These are phyloP conservation scores for Spicauda simplicius DNA, from an alignment of 2,888 invertebrate species.

Conservation along the genomic window DNA sequence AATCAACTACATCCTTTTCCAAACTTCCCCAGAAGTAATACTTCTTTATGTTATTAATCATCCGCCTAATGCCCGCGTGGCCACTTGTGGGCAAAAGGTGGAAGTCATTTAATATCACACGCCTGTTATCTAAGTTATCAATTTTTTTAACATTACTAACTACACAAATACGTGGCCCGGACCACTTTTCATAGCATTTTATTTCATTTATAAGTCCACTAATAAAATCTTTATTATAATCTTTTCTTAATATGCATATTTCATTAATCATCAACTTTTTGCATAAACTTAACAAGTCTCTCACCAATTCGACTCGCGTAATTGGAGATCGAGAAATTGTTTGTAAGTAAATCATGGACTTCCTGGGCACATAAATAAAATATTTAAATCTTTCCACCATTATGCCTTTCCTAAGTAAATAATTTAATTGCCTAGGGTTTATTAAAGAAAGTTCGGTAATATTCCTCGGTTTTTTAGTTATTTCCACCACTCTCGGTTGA, in stretches of 20 bases:
- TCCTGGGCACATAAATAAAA: neutral
- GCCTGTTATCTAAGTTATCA: constrained; percentile 22
- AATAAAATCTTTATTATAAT: constrained; percentile 11
- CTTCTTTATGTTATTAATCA: constrained; percentile 35
- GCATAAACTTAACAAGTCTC: neutral
- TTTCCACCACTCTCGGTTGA: constrained; percentile 14
- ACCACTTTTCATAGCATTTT: neutral
- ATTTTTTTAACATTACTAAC: constrained; percentile 28
- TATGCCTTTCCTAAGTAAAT: constrained; percentile 2
- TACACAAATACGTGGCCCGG: constrained; percentile 22
- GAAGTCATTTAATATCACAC: constrained; percentile 36
- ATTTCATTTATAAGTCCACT: neutral
- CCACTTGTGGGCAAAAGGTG: constrained; percentile 38
- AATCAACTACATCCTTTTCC: constrained; percentile 38
- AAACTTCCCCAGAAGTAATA: constrained; percentile 32
- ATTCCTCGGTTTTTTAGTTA: constrained; percentile 12
- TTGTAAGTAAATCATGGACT: constrained; percentile 2
- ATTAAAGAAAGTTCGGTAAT: constrained; percentile 9
- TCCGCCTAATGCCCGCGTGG: constrained; percentile 35
- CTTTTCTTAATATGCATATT: neutral
- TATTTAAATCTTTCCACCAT: constrained; percentile 4
- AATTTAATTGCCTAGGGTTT: constrained; percentile 12
- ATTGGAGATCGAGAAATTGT: constrained; percentile 5
- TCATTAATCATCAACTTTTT: neutral
- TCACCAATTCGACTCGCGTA: no score